Percentiles rank a stretch among this genome's conserved stretches.
Conservation (phyloP, 2,797 vertebrate genomes). For the Anolis apletophallus region DNA sequence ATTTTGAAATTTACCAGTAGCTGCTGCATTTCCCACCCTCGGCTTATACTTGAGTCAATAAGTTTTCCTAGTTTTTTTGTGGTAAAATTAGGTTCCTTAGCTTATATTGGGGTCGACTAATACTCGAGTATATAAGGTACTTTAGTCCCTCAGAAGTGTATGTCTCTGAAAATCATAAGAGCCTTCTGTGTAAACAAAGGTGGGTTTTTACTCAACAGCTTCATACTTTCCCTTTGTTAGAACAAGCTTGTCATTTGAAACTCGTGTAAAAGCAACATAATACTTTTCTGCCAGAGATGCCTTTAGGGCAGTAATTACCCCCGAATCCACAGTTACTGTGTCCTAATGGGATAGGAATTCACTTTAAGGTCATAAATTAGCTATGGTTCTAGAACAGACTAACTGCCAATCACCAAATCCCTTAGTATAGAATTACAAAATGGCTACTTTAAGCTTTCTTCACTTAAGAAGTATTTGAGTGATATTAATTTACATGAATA, state of each 20-base stretch:
- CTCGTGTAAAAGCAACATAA: slow-evolving; percentile 31
- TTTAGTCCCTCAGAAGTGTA: too few species aligned
- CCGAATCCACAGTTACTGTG: background rate
- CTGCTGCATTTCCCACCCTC: too few species aligned
- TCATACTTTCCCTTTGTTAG: background rate
- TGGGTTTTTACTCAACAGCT: background rate
- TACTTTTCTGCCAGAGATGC: slow-evolving; percentile 6
- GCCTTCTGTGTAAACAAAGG: background rate
- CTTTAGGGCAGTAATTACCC: slow-evolving; percentile 14
- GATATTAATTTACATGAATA: background rate
- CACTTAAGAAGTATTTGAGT: background rate
- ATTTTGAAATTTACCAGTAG: too few species aligned
- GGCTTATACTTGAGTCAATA: too few species aligned
- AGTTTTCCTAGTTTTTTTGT: too few species aligned
- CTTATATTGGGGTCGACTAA: too few species aligned
- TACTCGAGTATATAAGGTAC: too few species aligned
- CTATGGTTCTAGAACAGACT: slow-evolving; percentile 15
- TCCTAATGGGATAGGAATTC: slow-evolving; percentile 16
- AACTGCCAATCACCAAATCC: slow-evolving; percentile 30
- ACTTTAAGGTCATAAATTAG: slow-evolving; percentile 21
- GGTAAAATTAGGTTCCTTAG: too few species aligned
- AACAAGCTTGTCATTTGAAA: slow-evolving; percentile 23
- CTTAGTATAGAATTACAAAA: slow-evolving; percentile 27
- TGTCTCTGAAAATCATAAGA: background rate
- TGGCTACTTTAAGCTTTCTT: slow-evolving; percentile 3